Evolutionary conservation across 2,888 invertebrate genomes (phyloP).

Genomic region (Sthenelais limicola): DNA sequence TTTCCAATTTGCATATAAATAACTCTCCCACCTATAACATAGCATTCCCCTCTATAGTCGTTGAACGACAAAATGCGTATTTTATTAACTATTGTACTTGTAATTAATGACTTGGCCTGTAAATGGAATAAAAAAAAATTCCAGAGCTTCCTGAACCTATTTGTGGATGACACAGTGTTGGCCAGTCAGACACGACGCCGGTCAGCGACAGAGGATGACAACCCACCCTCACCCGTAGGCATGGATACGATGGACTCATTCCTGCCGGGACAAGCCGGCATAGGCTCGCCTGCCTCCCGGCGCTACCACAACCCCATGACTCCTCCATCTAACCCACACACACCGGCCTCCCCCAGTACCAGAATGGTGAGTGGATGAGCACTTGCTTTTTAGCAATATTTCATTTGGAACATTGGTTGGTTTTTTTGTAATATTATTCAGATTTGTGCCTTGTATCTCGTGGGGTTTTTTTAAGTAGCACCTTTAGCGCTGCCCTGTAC

Average conservation of each 20-base stretch:
- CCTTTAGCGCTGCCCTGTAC: too few relatives aligned
- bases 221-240: conserved; percentile 93
- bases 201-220: conserved; percentile 94
- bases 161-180: conserved; percentile 85
- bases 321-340: conserved; percentile 88
- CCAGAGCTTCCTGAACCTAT: conserved; percentile 90
- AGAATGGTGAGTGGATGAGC: too few relatives aligned
- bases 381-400: too few relatives aligned
- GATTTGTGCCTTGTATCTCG: too few relatives aligned
- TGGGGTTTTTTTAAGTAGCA: too few relatives aligned
- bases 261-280: conserved; percentile 58
- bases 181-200: conserved; percentile 83
- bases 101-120: neutral
- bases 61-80: too few relatives aligned
- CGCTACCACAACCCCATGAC: conserved; percentile 89
- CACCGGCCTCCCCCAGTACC: conserved; percentile 82
- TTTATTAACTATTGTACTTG: neutral
- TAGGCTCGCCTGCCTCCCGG: conserved; percentile 37
- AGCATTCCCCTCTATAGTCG: too few relatives aligned
- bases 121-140: conserved; percentile 6
- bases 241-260: conserved; percentile 79
- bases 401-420: too few relatives aligned
- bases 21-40: too few relatives aligned
- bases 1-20: too few relatives aligned
- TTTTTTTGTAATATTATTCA: too few relatives aligned